A percentile compares a stretch with the other conserved stretches of the same genome.
These are phyloP conservation scores for Microplitis manilae DNA, from an alignment of 2,888 invertebrate species.

Conservation along the genomic window DNA sequence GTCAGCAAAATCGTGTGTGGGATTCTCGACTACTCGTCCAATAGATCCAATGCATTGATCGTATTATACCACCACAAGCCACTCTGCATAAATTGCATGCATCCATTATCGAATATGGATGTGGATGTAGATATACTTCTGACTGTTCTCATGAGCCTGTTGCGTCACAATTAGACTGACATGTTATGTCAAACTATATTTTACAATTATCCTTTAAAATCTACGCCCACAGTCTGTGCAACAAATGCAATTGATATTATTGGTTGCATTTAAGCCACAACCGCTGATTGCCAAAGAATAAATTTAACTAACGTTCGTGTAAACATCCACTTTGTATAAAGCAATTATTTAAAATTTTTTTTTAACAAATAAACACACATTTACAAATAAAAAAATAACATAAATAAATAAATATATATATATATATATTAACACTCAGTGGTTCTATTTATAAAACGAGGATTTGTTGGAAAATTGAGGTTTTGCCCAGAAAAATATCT, in stretches of 20 bases:
- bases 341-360: not conserved
- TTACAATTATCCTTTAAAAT: not conserved
- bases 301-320: too few species aligned
- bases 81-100: not conserved
- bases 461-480: not conserved
- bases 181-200: not conserved
- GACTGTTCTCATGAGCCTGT: not conserved
- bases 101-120: not conserved
- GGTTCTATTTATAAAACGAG: not conserved
- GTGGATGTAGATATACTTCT: not conserved
- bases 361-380: not conserved
- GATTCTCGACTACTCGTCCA: not conserved
- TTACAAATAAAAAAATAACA: not conserved
- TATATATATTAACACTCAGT: not conserved
- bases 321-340: too few species aligned
- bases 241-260: not conserved
- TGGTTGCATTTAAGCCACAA: not conserved
- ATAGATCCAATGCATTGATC: not conserved
- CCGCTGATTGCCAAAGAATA: not conserved
- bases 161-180: slow-evolving; percentile 13
- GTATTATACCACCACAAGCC: not conserved
- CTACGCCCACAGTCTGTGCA: not conserved
- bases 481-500: slow-evolving; percentile 1
- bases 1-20: not conserved
- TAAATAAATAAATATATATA: not conserved